Base-by-base conservation (phyloP, 1,140 invertebrate genomes). In the Lineus longissimus region DNA sequence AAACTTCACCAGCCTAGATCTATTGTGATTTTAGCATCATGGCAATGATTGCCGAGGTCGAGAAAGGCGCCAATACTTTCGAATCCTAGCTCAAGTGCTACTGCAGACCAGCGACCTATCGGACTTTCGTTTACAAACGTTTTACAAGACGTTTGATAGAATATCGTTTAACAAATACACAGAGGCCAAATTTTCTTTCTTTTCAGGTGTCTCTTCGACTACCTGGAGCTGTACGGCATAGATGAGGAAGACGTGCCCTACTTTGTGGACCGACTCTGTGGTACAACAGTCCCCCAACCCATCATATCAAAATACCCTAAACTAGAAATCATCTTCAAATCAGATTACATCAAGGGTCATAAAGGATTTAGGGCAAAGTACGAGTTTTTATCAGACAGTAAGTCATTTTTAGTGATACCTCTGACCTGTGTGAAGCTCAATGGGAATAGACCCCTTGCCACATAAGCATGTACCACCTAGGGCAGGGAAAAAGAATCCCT, bases 301-400 rank as follows among this genome's bases (percentile, higher is more conserved):
- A 51, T 51, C 47, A 51, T 51, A 7, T 51, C 47, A 4, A 51
- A 51, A 27, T 51, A 51, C 25, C 47, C 47, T 9, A 51, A 51
- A 51, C 25, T 51, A 51, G 47, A 51, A n/a, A 27, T 51, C 9
- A 51, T 51, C 25, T 51, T 51, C 47, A 51, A 51, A n/a, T 51
- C 47, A 6, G 47, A 51, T 51, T 51, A 51, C n/a, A 27, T 51
- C 47, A 19, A 27, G 9, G 47, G 47, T 9, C 47, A 51, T 27
- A 19, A 27, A 51, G 47, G 47, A 7, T 51, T 51, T n/a, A 51
- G n/a, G 25, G 47, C 47, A n/a, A 51, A 51, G 25, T 51, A 51
- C n/a, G 47, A 51, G n/a, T 51, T 51, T 27, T 27, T 51, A 9
- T 51, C 47, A 51, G 47, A 51, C 4, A 51, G 47, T 51, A 51